Conservation (phyloP, 2,797 vertebrate species). For the Lepilemur ruficaudatus region DNA sequence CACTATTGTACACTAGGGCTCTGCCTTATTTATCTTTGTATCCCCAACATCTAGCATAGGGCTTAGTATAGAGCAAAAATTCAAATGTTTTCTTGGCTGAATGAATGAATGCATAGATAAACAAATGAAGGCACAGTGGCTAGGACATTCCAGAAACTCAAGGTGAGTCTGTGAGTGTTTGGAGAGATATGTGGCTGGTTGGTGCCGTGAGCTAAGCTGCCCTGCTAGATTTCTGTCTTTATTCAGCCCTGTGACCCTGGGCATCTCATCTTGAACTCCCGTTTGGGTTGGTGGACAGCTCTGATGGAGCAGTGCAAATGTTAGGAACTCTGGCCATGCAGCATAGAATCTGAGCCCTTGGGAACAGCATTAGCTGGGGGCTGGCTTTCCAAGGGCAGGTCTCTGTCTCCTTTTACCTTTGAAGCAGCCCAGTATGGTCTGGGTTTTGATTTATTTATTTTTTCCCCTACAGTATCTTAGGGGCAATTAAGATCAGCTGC, state of each 20-base stretch:
- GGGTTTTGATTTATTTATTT: constrained; percentile 10
- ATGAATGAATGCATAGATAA: constrained; percentile 35
- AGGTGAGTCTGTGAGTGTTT: constrained; percentile 21
- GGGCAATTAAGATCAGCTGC: constrained; percentile 56
- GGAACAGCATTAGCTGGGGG: background rate
- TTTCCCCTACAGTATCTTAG: background rate
- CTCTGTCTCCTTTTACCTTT: background rate
- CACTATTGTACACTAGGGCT: background rate
- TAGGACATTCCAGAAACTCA: constrained; percentile 55
- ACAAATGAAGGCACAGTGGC: constrained; percentile 15
- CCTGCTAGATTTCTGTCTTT: constrained; percentile 9
- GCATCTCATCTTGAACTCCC: background rate
- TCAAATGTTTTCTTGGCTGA: constrained; percentile 11
- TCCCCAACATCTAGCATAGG: background rate
- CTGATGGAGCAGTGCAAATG: background rate
- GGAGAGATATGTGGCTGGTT: background rate
- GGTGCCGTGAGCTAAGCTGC: background rate
- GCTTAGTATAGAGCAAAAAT: background rate
- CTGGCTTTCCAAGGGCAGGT: background rate
- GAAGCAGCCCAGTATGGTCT: background rate
- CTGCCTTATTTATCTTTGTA: background rate
- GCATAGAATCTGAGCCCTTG: background rate
- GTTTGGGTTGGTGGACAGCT: background rate
- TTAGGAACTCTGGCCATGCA: background rate
- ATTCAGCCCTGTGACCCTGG: background rate